Evolutionary conservation across 2,113 vertebrate genomes (phyloP).

Genomic region (Sitta europaea): DNA sequence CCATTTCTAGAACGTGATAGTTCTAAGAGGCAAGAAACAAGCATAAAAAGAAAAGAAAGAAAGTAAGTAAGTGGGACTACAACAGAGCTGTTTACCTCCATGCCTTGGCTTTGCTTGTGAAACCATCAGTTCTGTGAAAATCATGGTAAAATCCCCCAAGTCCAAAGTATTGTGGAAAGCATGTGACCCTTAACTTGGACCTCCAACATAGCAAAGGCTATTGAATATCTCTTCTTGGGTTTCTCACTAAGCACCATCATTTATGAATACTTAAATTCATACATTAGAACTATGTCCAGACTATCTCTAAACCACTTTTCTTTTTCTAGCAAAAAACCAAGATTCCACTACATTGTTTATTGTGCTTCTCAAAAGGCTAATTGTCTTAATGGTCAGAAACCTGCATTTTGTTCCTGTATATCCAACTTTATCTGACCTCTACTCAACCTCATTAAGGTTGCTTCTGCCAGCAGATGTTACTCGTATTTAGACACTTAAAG

Average conservation of each 20-base stretch:
- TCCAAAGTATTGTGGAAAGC: not conserved
- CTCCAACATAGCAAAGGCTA: not conserved
- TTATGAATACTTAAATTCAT: not conserved
- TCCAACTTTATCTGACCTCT: not conserved
- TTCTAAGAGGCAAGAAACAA: not conserved
- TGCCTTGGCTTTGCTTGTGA: not conserved
- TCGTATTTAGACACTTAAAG: not conserved
- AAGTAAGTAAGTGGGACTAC: not conserved
- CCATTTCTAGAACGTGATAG: not conserved
- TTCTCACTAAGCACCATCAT: not conserved
- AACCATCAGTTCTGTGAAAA: not conserved
- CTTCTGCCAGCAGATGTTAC: slow-evolving; percentile 6
- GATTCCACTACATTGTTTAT: not conserved
- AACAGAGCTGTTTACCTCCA: not conserved
- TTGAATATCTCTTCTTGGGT: not conserved
- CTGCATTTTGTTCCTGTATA: not conserved
- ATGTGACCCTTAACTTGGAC: not conserved
- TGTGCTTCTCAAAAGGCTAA: not conserved
- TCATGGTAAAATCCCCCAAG: not conserved
- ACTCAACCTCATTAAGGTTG: slow-evolving; percentile 1
- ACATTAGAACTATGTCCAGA: not conserved
- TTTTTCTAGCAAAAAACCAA: not conserved
- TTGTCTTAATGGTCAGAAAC: not conserved
- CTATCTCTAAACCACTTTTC: not conserved
- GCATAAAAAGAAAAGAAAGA: not conserved